These are phyloP conservation scores for Mastigias papua DNA, from an alignment of 30 jellyfish, hydroid and myxozoan species.

Conservation along the genomic window DNA sequence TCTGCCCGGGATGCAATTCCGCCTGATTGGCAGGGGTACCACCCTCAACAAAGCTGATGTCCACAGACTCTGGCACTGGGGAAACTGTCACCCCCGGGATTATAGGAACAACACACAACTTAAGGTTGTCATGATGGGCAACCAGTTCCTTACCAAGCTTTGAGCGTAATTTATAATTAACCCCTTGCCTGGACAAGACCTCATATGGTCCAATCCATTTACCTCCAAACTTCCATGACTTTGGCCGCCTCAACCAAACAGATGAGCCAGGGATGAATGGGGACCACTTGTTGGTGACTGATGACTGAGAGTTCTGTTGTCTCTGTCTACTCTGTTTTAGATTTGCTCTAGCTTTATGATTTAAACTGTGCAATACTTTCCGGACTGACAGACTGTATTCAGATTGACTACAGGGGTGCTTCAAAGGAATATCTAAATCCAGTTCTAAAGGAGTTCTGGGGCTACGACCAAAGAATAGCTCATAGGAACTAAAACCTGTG, in stretches of 20 bases:
- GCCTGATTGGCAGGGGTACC: not conserved
- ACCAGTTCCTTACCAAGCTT: constrained; percentile 26
- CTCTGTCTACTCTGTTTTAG: constrained; percentile 3
- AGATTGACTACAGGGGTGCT: constrained; percentile 33
- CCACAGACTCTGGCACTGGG: constrained; percentile 5
- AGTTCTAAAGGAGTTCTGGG: constrained; percentile 20
- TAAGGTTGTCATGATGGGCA: constrained; percentile 45
- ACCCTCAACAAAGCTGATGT: constrained; percentile 1
- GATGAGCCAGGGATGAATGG: constrained; percentile 24
- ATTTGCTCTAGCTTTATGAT: constrained; percentile 5
- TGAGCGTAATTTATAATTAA: constrained; percentile 19
- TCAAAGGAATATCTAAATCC: constrained; percentile 21
- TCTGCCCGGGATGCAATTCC: not conserved
- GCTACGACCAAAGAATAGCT: constrained; percentile 19
- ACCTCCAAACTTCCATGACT: constrained; percentile 49
- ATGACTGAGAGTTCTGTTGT: not conserved
- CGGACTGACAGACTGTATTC: constrained; percentile 28
- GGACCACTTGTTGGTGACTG: constrained; percentile 19
- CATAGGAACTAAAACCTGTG: no score
- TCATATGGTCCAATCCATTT: constrained; percentile 34
- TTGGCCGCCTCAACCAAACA: constrained; percentile 40
- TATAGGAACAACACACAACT: constrained; percentile 10
- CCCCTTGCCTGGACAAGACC: constrained; percentile 28
- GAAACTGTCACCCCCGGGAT: not conserved
- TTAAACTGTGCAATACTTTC: not conserved